These are phyloP conservation scores for Anagyrus pseudococci DNA, from an alignment of 2,888 invertebrate species.

Conservation along the genomic window DNA sequence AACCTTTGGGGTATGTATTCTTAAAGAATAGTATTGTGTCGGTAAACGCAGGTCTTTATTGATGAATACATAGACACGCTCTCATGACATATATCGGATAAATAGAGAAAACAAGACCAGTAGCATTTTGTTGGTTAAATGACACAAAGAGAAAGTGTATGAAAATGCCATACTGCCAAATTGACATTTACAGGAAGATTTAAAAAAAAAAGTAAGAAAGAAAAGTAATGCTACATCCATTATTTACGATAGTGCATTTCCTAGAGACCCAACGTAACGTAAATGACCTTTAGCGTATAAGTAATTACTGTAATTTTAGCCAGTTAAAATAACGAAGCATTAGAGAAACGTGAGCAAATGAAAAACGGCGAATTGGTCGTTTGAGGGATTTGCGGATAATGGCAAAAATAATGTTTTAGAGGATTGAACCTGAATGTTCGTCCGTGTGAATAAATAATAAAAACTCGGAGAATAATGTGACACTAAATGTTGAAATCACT, in stretches of 20 bases:
- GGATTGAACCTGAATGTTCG: conserved; percentile 13
- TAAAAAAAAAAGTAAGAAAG: conserved; percentile 17
- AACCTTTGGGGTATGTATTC: no score
- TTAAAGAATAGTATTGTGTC: no score
- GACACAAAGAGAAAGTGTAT: conserved; percentile 14
- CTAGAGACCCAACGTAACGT: conserved; percentile 54
- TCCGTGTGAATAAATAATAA: conserved; percentile 53
- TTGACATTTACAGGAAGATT: conserved; percentile 49
- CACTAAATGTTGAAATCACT: conserved; percentile 56
- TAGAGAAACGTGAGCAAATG: conserved; percentile 46
- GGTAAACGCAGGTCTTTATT: no score
- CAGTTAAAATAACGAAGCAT: conserved; percentile 41
- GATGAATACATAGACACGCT: no score
- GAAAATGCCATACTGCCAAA: conserved; percentile 59
- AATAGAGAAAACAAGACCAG: conserved; percentile 2
- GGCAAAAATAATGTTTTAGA: conserved; percentile 28
- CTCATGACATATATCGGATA: no score
- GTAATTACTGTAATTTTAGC: conserved; percentile 54
- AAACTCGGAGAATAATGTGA: conserved; percentile 48
- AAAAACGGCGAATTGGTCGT: not conserved
- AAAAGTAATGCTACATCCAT: conserved; percentile 52
- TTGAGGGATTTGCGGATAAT: conserved; percentile 32
- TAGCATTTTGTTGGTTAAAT: conserved; percentile 5
- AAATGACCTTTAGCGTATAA: conserved; percentile 57
- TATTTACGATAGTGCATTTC: conserved; percentile 57